Base-by-base conservation (phyloP, 1,140 invertebrate species). In the Achatina immaculata region DNA sequence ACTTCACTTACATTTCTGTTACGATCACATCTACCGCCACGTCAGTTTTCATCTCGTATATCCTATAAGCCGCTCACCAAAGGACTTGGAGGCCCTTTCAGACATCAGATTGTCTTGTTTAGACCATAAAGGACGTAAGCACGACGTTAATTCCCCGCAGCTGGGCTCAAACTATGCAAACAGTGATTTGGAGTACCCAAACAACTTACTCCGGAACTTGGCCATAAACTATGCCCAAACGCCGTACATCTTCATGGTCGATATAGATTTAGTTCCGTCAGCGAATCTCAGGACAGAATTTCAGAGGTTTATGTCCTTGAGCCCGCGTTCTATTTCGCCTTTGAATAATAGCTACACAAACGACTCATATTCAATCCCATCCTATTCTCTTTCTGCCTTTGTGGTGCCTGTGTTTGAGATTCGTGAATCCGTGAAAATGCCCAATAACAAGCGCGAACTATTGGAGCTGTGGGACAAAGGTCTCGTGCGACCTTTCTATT, bases 361-460 rank as follows among this genome's bases (percentile, higher is more conserved):
- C 28, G 28, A 31, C 28, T 6, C 45, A 38, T 48, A 68, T 78
- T 38, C 16, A 1, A 55, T 34, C 58, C 0, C 19, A 16, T 6
- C n/a, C 36, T 38, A 65, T 0, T 45, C 51, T 36, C 92, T 92
- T 82, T 96, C 96, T 88, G 97, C 95, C 2, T 98, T 95, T 90
- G 96, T 99, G 3, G 95, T 98, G 80, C 97, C 97, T 0, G 97
- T 96, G 0, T 98, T 97, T 89, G 97, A 98, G 91, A 91, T 97
- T 73, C 90, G 82, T 85, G 89, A 80, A 36, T 95, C 96, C 84
- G 93, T 94, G 34, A 91, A 94, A 45, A 94, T 95, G 0, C 96
- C 96, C 0, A 89, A 91, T 3, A 96, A 95, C 83, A 97, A 97
- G 89, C 93, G 93, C 1, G 94, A 95, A 58, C 90, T 98, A 0